Conservation (phyloP, 2,888 invertebrate species). For the Chirona hameri region DNA sequence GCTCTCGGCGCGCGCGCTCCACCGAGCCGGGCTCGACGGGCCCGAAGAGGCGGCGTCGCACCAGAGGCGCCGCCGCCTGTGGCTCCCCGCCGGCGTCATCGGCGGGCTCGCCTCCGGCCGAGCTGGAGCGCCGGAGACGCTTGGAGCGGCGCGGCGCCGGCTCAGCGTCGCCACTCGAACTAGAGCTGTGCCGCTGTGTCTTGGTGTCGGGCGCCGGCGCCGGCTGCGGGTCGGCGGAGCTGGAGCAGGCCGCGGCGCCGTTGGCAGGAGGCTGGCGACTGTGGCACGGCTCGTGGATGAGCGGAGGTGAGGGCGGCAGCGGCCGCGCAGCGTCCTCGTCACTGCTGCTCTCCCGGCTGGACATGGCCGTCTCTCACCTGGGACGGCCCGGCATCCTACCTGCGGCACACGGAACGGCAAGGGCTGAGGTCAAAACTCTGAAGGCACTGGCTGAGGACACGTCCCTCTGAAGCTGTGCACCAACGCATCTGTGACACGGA, state of each 20-base stretch:
- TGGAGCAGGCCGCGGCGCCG: not conserved
- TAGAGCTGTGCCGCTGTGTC: constrained; percentile 1
- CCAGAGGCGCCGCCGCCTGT: not conserved
- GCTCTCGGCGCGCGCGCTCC: not conserved
- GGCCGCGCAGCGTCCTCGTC: not conserved
- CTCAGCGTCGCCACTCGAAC: not conserved
- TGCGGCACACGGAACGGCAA: too few relatives aligned
- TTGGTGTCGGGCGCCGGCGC: not conserved
- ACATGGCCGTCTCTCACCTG: not conserved
- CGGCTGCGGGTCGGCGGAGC: not conserved
- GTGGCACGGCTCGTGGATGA: not conserved
- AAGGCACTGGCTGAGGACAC: too few relatives aligned
- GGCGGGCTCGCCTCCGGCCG: not conserved
- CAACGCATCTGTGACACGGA: too few relatives aligned
- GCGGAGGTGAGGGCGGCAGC: not conserved
- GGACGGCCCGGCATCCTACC: not conserved
- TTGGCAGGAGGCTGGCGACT: not conserved
- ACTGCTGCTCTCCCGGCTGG: not conserved
- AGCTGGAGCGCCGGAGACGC: not conserved
- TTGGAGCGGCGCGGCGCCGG: constrained; percentile 22
- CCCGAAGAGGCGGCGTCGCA: constrained; percentile 12
- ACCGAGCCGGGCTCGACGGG: not conserved
- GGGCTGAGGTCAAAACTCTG: too few relatives aligned
- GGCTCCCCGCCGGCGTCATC: not conserved
- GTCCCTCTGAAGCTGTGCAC: too few relatives aligned